phyloP scores from a whole-genome alignment of 2,797 vertebrate species.

The Typhlichthys subterraneus region DNA sequence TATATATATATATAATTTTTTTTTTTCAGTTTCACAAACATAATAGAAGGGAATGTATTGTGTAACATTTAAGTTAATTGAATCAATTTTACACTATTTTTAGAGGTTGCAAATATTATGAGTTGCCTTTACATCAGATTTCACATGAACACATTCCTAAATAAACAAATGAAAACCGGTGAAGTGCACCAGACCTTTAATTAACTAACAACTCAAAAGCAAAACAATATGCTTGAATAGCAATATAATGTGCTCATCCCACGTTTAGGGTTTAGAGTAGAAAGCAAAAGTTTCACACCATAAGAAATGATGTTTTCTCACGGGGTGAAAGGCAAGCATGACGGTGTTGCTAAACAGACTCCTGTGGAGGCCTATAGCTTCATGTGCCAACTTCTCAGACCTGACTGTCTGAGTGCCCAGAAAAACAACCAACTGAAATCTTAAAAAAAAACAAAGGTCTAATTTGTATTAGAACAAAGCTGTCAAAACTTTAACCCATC shows the following conservation, averaged over 20 bases:
- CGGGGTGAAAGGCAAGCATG: conserved; percentile 58
- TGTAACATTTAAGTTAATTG: conserved; percentile 16
- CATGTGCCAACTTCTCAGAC: conserved; percentile 60
- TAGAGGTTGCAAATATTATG: conserved; percentile 11
- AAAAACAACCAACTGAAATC: conserved; percentile 13
- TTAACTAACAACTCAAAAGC: conserved; percentile 9
- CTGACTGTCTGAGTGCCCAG: conserved; percentile 48
- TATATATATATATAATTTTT: background rate
- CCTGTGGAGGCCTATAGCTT: conserved; percentile 38
- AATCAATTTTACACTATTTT: conserved; percentile 18
- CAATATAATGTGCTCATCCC: conserved; percentile 26
- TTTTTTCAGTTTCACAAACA: conserved; percentile 32
- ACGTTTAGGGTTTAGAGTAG: conserved; percentile 6
- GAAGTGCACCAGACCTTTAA: too few species aligned
- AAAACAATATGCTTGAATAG: conserved; percentile 28
- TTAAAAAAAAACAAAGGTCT: conserved; percentile 28
- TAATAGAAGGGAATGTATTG: conserved; percentile 11
- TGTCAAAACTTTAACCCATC: conserved; percentile 13
- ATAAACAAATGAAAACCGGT: too few species aligned
- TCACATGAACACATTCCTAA: too few species aligned
- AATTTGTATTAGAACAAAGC: conserved; percentile 26
- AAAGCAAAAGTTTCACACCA: conserved; percentile 18
- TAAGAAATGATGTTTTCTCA: conserved; percentile 70
- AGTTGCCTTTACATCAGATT: too few species aligned
- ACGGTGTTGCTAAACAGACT: conserved; percentile 74